phyloP scores from a whole-genome alignment of 2,113 vertebrate species.

The Zosterops japonicus region DNA sequence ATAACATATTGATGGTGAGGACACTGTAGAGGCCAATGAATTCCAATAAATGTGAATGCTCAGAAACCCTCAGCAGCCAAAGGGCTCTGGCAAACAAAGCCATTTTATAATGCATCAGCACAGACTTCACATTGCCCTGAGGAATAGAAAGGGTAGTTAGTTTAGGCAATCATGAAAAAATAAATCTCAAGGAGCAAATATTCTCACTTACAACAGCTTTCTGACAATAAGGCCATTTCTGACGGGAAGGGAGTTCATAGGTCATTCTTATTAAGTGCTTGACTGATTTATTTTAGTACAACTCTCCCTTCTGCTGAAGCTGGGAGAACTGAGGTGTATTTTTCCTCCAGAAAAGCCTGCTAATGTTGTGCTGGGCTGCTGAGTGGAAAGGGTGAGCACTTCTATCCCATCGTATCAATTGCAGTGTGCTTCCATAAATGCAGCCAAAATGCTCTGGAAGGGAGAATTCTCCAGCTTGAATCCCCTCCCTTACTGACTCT shows the following conservation, averaged over 20 bases:
- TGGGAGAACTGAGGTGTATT: background rate
- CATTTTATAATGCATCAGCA: background rate
- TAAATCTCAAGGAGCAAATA: conserved; percentile 21
- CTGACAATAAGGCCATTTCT: conserved; percentile 33
- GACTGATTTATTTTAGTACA: conserved; percentile 50
- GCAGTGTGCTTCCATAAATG: background rate
- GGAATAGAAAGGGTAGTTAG: background rate
- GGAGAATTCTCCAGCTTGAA: background rate
- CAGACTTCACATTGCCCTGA: background rate
- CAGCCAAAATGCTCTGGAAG: background rate
- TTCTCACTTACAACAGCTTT: conserved; percentile 33
- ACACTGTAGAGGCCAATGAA: conserved; percentile 14
- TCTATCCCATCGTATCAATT: background rate
- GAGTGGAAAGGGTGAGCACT: background rate
- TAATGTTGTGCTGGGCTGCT: background rate
- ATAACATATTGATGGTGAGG: background rate
- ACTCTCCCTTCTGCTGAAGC: background rate
- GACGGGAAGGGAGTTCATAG: conserved; percentile 32
- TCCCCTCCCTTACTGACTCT: background rate
- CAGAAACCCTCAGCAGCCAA: background rate
- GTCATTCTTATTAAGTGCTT: conserved; percentile 55
- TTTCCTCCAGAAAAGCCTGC: background rate
- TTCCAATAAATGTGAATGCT: background rate
- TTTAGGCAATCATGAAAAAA: background rate
- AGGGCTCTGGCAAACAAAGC: conserved; percentile 8